Evolutionary conservation across 2,113 vertebrate genomes (phyloP).

Genomic region (Pteronura brasiliensis): DNA sequence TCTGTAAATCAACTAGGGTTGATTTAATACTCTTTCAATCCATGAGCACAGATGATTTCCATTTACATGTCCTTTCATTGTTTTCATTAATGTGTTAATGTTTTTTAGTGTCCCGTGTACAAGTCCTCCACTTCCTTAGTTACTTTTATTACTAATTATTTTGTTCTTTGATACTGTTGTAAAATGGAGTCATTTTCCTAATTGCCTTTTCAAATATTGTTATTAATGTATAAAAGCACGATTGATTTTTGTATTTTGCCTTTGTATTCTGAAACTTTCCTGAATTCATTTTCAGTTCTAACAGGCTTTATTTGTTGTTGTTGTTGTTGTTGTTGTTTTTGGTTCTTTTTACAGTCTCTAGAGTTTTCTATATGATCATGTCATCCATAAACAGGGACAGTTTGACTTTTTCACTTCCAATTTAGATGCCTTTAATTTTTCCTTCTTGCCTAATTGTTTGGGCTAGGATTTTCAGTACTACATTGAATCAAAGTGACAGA

Average conservation of each 20-base stretch:
- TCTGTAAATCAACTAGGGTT: neutral
- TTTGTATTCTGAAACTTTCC: neutral
- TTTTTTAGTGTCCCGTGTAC: neutral
- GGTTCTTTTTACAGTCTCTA: neutral
- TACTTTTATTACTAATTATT: neutral
- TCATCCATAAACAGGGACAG: neutral
- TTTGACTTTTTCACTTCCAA: neutral
- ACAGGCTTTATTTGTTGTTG: neutral
- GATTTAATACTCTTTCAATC: neutral
- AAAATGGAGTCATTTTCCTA: neutral
- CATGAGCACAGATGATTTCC: neutral
- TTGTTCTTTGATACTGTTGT: neutral
- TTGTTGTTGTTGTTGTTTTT: neutral
- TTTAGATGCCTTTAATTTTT: neutral
- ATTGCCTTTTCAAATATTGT: neutral
- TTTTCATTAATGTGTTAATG: neutral
- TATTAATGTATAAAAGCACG: neutral
- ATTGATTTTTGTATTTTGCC: neutral
- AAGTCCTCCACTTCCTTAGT: neutral
- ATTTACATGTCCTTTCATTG: neutral
- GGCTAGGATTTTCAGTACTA: neutral
- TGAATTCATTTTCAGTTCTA: neutral
- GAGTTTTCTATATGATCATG: neutral
- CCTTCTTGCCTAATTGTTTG: neutral
- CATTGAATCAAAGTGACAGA: neutral